Evolutionary conservation across 2,797 vertebrate species (phyloP), one percentile per base, ranked within the genome.

Genomic region (Hyperoplus immaculatus): DNA sequence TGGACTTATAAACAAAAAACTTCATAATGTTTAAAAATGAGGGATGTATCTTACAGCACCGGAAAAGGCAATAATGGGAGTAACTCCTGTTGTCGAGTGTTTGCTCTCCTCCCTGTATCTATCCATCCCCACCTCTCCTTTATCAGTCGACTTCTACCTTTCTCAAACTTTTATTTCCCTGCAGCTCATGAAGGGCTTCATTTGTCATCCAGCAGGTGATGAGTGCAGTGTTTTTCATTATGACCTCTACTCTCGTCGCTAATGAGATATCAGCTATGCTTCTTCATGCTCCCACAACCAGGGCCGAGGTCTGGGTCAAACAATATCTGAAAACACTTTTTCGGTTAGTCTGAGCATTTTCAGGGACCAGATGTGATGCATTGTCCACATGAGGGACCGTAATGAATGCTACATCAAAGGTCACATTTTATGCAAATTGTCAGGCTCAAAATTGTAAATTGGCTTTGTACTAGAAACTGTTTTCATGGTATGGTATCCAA

Each of bases 141-240:
- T 49, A 10, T 61, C 78, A 70, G 78, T 69, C 39, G 7, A 54
- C 70, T 78, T 47, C 41, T 59, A 62, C 73, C n/a, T 49, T 54
- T 58, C 21, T 64, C 45, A 11, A 13, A 66, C 81, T 66, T 59
- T 61, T 63, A 29, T 66, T 74, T 68, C 68, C 77, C 77, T 29
- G 57, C 69, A 71, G 60, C 60, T 84, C 72, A 56, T 70, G 84
- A 84, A 82, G 78, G 78, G 78, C 61, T 88, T 88, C 81, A 92
- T 94, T 92, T 89, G 78, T 92, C 88, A 90, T 89, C 78, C 80
- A 47, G 82, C 84, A 77, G 87, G 86, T 89, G 89, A 93, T 81
- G 81, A 89, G 87, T 69, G 84, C 73, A 63, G 49, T 82, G 78
- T 85, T 83, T 89, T 88, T 83, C 75, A 82, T 78, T 65, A 73